Conservation (phyloP, 2,797 vertebrate genomes). For the Limosa lapponica region DNA sequence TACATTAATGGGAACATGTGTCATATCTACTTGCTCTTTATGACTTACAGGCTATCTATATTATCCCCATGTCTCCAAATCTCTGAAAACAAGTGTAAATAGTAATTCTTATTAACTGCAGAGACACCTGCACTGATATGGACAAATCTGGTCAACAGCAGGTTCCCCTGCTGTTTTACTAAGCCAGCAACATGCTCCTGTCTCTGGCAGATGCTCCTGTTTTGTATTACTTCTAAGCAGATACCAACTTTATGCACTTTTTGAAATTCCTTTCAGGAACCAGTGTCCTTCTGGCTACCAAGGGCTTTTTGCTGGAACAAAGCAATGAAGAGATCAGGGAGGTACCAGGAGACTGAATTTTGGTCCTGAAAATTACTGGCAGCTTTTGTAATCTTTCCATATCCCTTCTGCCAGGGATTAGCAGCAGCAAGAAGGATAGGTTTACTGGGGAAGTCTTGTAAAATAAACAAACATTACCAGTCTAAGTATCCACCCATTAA, state of each 20-base stretch:
- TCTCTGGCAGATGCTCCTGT: constrained; percentile 72
- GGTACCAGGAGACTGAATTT: constrained; percentile 55
- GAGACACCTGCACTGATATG: constrained; percentile 74
- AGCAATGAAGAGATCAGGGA: constrained; percentile 70
- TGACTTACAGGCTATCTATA: constrained; percentile 58
- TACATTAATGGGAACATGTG: constrained; percentile 57
- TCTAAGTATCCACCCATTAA: constrained; percentile 44
- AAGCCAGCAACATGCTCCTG: constrained; percentile 68
- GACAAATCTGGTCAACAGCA: constrained; percentile 79
- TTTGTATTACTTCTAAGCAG: constrained; percentile 69
- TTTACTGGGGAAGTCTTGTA: constrained; percentile 29
- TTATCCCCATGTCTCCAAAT: constrained; percentile 60
- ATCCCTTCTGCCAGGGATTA: constrained; percentile 60
- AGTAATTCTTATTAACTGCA: constrained; percentile 76
- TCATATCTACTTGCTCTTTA: constrained; percentile 67
- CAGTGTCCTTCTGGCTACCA: constrained; percentile 71
- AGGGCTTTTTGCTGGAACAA: constrained; percentile 55
- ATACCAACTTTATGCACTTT: constrained; percentile 67
- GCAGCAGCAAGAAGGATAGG: constrained; percentile 1
- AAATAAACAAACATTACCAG: constrained; percentile 53
- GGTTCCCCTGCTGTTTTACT: constrained; percentile 79
- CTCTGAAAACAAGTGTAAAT: constrained; percentile 74
- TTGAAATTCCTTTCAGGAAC: constrained; percentile 73
- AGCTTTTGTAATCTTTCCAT: constrained; percentile 47
- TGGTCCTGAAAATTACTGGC: constrained; percentile 52